Conservation (phyloP, 2,113 vertebrate species). For the Pycnonotus jocosus region DNA sequence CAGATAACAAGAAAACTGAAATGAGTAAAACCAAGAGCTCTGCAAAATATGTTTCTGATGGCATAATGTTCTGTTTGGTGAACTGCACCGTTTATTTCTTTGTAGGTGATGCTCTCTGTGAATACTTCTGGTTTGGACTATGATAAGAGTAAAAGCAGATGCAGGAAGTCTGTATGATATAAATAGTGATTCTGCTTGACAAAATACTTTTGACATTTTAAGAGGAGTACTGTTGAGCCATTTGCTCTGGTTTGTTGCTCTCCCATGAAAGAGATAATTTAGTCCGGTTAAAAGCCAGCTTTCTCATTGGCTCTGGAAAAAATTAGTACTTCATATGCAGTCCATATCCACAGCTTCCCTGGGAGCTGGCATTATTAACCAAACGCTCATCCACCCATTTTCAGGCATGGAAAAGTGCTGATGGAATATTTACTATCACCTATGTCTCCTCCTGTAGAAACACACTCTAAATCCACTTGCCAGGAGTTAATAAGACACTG, state of each 20-base stretch:
- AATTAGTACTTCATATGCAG: neutral
- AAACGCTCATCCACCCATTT: neutral
- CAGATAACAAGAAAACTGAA: neutral
- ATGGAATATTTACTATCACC: neutral
- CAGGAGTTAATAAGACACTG: neutral
- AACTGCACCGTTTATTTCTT: neutral
- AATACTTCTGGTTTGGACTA: neutral
- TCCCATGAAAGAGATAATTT: constrained; percentile 30
- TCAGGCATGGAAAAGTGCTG: neutral
- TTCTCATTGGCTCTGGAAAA: constrained; percentile 7
- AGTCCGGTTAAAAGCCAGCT: neutral
- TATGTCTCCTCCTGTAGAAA: neutral
- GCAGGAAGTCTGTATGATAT: neutral
- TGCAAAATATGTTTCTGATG: neutral
- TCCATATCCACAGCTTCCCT: neutral
- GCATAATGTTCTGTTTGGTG: neutral
- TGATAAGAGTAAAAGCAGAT: constrained; percentile 1
- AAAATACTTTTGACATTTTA: constrained; percentile 51
- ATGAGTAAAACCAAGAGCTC: neutral
- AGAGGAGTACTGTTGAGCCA: constrained; percentile 20
- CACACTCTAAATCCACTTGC: neutral
- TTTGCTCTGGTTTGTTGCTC: constrained; percentile 49
- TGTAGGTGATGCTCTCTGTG: neutral
- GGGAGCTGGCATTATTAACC: neutral
- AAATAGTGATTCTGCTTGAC: constrained; percentile 41